These are phyloP conservation scores for Takifugu bimaculatus DNA, from an alignment of 2,113 vertebrate species.

Conservation along the genomic window DNA sequence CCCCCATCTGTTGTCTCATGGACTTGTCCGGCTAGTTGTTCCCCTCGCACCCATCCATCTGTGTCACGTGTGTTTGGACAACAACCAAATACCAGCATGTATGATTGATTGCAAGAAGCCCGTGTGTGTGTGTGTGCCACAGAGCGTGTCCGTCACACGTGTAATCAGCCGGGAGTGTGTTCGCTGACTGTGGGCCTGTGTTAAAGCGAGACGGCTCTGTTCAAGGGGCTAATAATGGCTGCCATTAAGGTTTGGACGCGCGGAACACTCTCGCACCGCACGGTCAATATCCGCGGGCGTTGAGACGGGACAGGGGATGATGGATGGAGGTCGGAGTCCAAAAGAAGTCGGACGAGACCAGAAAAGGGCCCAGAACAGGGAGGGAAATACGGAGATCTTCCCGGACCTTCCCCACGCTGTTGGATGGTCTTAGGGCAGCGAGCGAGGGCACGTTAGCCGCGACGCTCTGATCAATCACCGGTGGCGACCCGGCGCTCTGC, in stretches of 20 bases:
- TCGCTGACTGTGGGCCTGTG: constrained; percentile 6
- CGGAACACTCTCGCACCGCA: constrained; percentile 21
- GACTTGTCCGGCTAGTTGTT: constrained; percentile 33
- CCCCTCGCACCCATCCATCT: constrained; percentile 37
- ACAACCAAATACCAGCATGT: constrained; percentile 9
- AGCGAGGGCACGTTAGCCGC: constrained; percentile 26
- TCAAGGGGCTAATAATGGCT: constrained; percentile 53
- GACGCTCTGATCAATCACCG: constrained; percentile 65
- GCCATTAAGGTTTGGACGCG: constrained; percentile 36
- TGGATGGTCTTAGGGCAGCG: constrained; percentile 4
- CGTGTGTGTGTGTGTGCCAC: constrained; percentile 16
- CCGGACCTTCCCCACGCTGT: constrained; percentile 29
- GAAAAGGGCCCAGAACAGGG: constrained; percentile 25
- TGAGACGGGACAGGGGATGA: constrained; percentile 17
- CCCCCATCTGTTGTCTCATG: constrained; percentile 38
- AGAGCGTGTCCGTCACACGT: constrained; percentile 8
- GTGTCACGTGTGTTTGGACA: constrained; percentile 11
- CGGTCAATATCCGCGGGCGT: constrained; percentile 31
- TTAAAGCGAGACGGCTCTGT: constrained; percentile 32
- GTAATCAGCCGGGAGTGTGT: constrained; percentile 13
- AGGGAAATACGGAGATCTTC: constrained; percentile 14
- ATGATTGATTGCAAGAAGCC: constrained; percentile 43
- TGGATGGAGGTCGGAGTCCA: constrained; percentile 17
- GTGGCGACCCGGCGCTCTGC: constrained; percentile 49
- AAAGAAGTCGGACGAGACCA: constrained; percentile 15